These are phyloP conservation scores for Meles meles DNA, from an alignment of 2,113 vertebrate genomes.

Conservation along the genomic window DNA sequence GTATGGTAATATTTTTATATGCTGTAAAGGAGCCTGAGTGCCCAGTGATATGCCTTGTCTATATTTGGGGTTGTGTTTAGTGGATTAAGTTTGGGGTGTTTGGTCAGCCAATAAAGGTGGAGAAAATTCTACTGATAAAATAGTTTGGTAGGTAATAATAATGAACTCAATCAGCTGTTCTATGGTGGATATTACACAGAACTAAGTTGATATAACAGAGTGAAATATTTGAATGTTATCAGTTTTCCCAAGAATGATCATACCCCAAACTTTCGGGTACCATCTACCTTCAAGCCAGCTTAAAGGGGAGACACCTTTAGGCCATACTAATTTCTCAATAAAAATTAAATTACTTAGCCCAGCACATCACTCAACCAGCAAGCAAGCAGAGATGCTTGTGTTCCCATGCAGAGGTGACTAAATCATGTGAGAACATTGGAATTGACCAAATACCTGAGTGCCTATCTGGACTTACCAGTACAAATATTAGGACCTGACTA, in stretches of 20 bases:
- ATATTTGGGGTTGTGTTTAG: background rate
- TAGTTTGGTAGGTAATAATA: background rate
- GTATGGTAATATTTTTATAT: background rate
- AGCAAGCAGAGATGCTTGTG: background rate
- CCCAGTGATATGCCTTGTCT: background rate
- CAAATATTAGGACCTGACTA: background rate
- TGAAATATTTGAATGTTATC: background rate
- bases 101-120: background rate
- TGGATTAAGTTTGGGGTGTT: background rate
- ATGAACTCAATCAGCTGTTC: background rate
- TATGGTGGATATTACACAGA: background rate
- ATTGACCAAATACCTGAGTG: background rate
- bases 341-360: background rate
- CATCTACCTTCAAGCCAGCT: background rate
- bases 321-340: background rate
- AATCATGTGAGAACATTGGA: background rate
- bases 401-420: background rate
- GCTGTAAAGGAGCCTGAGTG: rapidly evolving
- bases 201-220: background rate
- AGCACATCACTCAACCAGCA: background rate
- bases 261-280: background rate
- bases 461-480: background rate
- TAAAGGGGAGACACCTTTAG: background rate
- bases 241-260: background rate
- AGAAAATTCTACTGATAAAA: background rate